Evolutionary conservation across 2,888 invertebrate genomes (phyloP), one percentile per base, ranked within the genome.

Genomic region (Nematopogon swammerdamellus): DNA sequence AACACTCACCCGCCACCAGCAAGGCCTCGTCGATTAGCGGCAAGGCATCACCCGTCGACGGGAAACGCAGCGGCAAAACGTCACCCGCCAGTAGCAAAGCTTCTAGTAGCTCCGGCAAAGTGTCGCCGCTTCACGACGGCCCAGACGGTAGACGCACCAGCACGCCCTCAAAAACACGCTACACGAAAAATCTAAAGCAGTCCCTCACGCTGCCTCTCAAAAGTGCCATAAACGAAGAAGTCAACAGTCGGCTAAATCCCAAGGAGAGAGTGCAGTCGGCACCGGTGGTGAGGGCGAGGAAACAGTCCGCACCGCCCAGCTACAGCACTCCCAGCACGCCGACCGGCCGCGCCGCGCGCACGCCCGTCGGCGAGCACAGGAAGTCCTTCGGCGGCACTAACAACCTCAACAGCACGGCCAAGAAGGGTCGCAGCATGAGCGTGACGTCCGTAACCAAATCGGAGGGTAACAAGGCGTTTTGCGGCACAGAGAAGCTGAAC

Each of bases 381-480:
- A 73, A 72, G 54, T 68, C 72, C 3, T 63, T 69, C 55, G 64
- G 70, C 11, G 59, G 68, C 25, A 57, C 63, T 46, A 55, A 60
- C 5, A 55, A 62, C 45, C 30, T 57, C 14, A 63, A 59, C 51
- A 20, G 8, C 5, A 54, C 63, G 5, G 70, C 75, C n/a, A 79
- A 77, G 56, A 79, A 79, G 52, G 70, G 75, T 2, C 62, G 75
- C 20, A 76, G 75, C 60, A 72, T 70, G 73, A 79, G 74, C 51
- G 55, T 75, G 50, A 72, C 74, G 44, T 57, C 55, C 47, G 60
- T 57, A 25, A 64, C 59, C 47, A 63, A 61, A 44, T 14, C 18
- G 18, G 63, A 66, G 2, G 67, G 67, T 1, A 65, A 63, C 52
- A 68, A 66, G 49, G 49, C 57, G 19, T 66, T 68, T 59, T 70